Percentiles rank a stretch among this genome's conserved stretches.
Conservation (phyloP, 2,888 invertebrate species). For the Clostera curtula region DNA sequence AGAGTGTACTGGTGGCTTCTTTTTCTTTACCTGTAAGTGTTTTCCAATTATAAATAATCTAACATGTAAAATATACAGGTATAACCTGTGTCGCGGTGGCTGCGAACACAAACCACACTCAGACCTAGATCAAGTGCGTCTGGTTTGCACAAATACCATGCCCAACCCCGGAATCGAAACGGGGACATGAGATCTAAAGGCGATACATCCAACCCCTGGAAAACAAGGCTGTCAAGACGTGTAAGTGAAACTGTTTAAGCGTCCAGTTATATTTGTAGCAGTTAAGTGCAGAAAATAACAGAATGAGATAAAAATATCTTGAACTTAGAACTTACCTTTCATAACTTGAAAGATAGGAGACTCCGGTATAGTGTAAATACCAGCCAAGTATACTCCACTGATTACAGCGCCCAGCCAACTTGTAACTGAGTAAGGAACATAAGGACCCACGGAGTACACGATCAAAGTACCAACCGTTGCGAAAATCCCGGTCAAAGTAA, state of each 20-base stretch:
- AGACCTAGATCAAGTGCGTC: too few relatives aligned
- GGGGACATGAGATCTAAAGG: too few relatives aligned
- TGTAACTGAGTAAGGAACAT: conserved; percentile 20
- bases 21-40: conserved; percentile 26
- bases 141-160: too few relatives aligned
- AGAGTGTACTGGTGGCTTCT: conserved; percentile 24
- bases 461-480: conserved; percentile 26
- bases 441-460: conserved; percentile 27
- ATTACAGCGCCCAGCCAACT: conserved; percentile 24
- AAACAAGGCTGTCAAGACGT: too few relatives aligned
- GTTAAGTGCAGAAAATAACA: background rate
- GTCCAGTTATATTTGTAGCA: background rate
- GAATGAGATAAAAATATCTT: background rate
- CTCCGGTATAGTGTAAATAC: conserved; percentile 30
- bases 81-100: background rate
- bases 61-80: background rate
- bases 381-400: conserved; percentile 13
- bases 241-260: too few relatives aligned
- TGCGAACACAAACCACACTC: too few relatives aligned
- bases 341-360: conserved; percentile 34
- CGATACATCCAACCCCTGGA: too few relatives aligned
- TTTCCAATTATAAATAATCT: background rate
- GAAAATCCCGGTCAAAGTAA: conserved; percentile 28
- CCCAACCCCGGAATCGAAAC: too few relatives aligned
- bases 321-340: conserved; percentile 21